phyloP scores from a whole-genome alignment of 1,140 invertebrate genomes.

The Drosophila watanabei region DNA sequence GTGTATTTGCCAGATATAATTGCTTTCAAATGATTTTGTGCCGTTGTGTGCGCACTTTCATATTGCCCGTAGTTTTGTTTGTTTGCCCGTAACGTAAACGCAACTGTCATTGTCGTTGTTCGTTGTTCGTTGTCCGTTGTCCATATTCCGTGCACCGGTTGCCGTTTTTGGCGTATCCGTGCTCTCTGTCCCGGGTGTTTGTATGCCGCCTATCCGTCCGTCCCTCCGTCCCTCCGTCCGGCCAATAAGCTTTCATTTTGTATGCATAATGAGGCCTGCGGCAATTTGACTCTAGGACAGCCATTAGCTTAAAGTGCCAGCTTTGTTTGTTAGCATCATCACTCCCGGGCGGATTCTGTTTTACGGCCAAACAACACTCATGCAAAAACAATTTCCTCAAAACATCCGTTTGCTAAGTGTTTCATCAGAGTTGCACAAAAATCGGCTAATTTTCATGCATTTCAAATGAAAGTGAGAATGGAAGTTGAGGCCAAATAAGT shows the following conservation, averaged over 20 bases:
- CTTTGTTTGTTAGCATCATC: conserved; percentile 38
- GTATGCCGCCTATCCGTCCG: conserved; percentile 5
- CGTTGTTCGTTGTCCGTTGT: conserved; percentile 1
- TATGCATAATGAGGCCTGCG: conserved; percentile 78
- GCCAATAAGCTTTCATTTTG: conserved; percentile 77
- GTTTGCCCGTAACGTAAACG: conserved; percentile 42
- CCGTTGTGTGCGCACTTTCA: conserved; percentile 78
- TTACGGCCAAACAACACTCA: conserved; percentile 28
- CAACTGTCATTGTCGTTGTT: conserved; percentile 44
- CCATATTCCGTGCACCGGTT: conserved; percentile 4
- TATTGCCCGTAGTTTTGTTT: conserved; percentile 61
- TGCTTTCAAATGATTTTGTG: conserved; percentile 83
- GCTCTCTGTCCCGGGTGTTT: conserved; percentile 20
- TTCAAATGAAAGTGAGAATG: background rate
- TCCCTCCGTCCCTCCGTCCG: conserved; percentile 10
- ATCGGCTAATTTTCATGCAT: background rate
- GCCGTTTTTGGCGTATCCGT: conserved; percentile 16
- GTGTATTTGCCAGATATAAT: conserved; percentile 63
- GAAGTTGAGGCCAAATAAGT: background rate
- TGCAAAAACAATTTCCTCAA: conserved; percentile 28
- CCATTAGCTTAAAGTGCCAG: conserved; percentile 70
- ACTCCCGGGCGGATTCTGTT: conserved; percentile 26
- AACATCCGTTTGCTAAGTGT: conserved; percentile 12
- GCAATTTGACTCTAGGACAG: conserved; percentile 66
- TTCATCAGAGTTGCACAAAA: conserved; percentile 14